Conservation (phyloP, 2,113 vertebrate species). For the Colaptes auratus region DNA sequence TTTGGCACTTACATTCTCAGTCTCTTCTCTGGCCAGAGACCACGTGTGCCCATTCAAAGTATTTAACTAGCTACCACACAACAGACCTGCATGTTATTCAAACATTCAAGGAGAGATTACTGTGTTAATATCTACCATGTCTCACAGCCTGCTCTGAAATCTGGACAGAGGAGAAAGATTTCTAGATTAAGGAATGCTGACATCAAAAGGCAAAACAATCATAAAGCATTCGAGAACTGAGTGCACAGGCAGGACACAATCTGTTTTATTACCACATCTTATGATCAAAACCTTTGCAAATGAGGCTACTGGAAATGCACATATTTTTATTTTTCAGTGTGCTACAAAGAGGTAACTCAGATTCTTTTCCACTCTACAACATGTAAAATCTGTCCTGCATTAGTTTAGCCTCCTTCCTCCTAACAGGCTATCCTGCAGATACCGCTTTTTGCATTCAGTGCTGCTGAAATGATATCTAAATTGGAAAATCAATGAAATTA, state of each 20-base stretch:
- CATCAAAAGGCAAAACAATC: background rate
- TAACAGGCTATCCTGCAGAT: background rate
- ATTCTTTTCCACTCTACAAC: background rate
- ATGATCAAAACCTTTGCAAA: slow-evolving; percentile 21
- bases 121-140: background rate
- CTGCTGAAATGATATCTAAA: background rate
- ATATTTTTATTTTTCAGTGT: background rate
- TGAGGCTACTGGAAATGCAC: background rate
- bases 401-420: background rate
- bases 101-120: background rate
- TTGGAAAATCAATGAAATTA: background rate
- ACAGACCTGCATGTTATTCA: background rate
- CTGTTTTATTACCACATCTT: background rate
- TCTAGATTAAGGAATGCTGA: background rate
- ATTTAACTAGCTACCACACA: background rate
- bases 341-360: background rate
- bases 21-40: slow-evolving; percentile 14
- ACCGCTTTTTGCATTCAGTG: background rate
- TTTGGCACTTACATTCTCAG: background rate
- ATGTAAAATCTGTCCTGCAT: background rate
- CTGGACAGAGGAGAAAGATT: background rate
- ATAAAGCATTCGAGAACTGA: background rate
- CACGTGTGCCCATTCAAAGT: background rate
- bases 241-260: background rate
- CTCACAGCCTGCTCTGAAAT: background rate